Evolutionary conservation across 2,888 invertebrate species (phyloP).

Genomic region (Amphiduros pacificus): DNA sequence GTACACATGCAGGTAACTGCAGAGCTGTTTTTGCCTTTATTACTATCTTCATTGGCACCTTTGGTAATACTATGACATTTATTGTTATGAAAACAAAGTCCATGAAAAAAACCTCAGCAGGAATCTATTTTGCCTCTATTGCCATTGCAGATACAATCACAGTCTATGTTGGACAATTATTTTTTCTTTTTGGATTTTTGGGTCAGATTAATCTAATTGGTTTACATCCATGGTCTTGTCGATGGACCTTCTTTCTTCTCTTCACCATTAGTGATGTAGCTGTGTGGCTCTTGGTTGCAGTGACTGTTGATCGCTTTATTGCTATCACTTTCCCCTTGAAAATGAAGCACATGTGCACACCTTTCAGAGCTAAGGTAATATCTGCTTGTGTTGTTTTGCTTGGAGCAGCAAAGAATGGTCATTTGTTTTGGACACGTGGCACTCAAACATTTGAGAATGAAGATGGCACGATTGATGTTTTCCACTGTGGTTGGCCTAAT

Average conservation of each 20-base stretch:
- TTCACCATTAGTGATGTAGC: conserved; percentile 13
- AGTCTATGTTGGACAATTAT: conserved; percentile 7
- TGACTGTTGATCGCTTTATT: conserved; percentile 19
- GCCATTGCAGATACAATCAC: conserved; percentile 17
- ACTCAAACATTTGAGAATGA: background rate
- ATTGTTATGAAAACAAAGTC: conserved; percentile 9
- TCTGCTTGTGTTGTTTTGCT: background rate
- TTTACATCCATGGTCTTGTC: conserved; percentile 12
- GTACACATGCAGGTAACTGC: background rate
- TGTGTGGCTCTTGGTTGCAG: conserved; percentile 16
- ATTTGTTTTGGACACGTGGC: conserved; percentile 15
- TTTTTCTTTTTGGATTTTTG: background rate
- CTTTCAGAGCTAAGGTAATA: background rate
- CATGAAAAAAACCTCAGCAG: conserved; percentile 11
- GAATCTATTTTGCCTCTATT: conserved; percentile 9
- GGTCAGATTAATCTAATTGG: conserved; percentile 2
- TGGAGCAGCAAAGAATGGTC: conserved; percentile 9
- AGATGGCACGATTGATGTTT: background rate
- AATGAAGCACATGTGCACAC: conserved; percentile 12
- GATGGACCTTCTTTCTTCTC: conserved; percentile 5
- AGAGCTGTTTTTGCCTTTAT: conserved; percentile 12
- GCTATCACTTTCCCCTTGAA: conserved; percentile 16
- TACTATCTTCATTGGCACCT: conserved; percentile 3
- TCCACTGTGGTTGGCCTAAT: conserved; percentile 1
- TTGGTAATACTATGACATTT: conserved; percentile 16